Base-by-base conservation (phyloP, 2,113 vertebrate species). In the Heteronetta atricapilla region DNA sequence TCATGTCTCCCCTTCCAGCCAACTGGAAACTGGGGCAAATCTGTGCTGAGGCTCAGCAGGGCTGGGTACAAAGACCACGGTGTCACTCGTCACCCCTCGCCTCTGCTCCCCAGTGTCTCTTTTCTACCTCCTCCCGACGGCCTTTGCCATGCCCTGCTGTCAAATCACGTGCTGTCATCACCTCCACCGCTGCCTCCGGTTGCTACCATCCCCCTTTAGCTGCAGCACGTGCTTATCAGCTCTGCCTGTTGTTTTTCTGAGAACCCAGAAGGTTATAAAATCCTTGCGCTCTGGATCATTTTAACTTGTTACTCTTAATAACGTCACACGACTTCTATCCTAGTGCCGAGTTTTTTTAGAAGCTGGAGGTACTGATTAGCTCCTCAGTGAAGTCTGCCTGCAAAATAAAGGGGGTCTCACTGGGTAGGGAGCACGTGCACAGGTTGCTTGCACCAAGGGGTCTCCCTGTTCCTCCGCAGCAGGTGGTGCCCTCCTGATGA, bases 401-500 rank as follows among this genome's bases (percentile, higher is more conserved):
- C 62, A 29, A 64, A 64, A 29, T 64, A 29, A 40, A 29, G 20
- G 36, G 62, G 62, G 40, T 20, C 38, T 64, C 26, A 20, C 62
- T 9, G 38, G 62, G 38, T 13, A 40, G 62, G 38, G 26, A 40
- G 17, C 36, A 13, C 4, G 14, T 52, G 62, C 26, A 29, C 6
- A 20, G n/a, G 78, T 40, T 72, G 21, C 48, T 56, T 33, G 22
- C 28, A 60, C 26, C 34, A 31, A 2, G 0, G 3, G 42, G 11
- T 34, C 79, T 90, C 68, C 48, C 52, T 83, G 2, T 44, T 86
- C 55, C 62, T 82, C 66, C n/a, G 10, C 38, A 38, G 38, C 31
- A 28, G 4, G 16, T 18, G 4, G 5, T 63, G 77, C n/a, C 44
- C 44, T 38, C 14, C 11, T 0, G 0, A 36, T 55, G 81, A 59